Evolutionary conservation across 2,797 vertebrate species (phyloP).

Genomic region (Tapirus indicus): DNA sequence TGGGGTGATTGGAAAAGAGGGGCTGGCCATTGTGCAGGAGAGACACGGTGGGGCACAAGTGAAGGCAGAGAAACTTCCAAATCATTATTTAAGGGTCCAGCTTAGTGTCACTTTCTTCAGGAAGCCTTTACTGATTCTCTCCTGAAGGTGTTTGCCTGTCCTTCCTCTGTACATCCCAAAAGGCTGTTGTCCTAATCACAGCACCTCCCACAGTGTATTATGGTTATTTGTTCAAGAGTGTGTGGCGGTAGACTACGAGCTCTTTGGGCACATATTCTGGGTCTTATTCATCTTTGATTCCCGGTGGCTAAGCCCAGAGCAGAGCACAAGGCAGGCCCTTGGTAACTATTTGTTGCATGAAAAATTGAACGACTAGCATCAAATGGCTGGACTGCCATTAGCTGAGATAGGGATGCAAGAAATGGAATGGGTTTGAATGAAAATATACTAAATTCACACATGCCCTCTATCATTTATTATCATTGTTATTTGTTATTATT

Average conservation of each 20-base stretch:
- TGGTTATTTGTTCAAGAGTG: not conserved
- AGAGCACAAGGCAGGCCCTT: not conserved
- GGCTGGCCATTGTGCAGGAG: not conserved
- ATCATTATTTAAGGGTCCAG: not conserved
- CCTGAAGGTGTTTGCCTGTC: not conserved
- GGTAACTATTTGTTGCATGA: not conserved
- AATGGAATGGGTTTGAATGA: not conserved
- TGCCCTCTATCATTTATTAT: not conserved
- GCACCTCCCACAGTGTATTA: fast-evolving
- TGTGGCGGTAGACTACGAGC: not conserved
- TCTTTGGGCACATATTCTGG: not conserved
- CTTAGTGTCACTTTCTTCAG: not conserved
- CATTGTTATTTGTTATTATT: not conserved
- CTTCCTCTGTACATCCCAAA: not conserved
- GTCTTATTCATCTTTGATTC: not conserved
- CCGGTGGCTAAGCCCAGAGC: not conserved
- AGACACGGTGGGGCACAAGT: fast-evolving
- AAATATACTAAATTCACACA: not conserved
- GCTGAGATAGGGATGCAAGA: not conserved
- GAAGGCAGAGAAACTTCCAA: not conserved
- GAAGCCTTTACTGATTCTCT: not conserved
- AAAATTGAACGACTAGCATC: not conserved
- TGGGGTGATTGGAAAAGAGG: not conserved
- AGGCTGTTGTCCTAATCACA: not conserved
- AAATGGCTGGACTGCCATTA: not conserved